A percentile compares a stretch with the other conserved stretches of the same genome.
Evolutionary conservation across 2,113 vertebrate genomes (phyloP).

Genomic region (Phrynocephalus versicolor): DNA sequence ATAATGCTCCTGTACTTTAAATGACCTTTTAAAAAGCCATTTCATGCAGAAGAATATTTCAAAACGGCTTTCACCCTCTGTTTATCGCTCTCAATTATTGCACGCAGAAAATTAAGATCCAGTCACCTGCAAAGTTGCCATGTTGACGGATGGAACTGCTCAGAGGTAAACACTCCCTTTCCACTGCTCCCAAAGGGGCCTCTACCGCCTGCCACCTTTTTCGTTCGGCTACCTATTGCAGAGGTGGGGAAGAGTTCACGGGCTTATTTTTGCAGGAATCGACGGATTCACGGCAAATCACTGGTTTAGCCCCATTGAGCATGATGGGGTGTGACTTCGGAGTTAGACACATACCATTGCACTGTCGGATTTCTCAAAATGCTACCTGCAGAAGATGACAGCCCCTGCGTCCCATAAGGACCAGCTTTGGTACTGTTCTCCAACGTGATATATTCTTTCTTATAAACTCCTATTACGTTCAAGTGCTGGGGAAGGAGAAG

Average conservation of each 20-base stretch:
- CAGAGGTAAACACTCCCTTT: background rate
- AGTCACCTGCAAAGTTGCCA: background rate
- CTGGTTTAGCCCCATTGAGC: background rate
- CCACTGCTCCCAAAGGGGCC: background rate
- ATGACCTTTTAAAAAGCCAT: slow-evolving; percentile 14
- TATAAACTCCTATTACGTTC: background rate
- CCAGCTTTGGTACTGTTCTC: too few relatives aligned
- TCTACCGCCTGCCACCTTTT: background rate
- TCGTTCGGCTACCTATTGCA: background rate
- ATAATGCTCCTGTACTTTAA: slow-evolving; percentile 16
- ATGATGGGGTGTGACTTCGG: background rate
- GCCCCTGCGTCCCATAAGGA: background rate
- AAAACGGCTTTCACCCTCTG: background rate
- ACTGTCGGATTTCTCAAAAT: background rate
- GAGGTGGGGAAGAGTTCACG: background rate
- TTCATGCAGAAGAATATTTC: slow-evolving; percentile 21
- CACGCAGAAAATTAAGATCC: slow-evolving; percentile 20
- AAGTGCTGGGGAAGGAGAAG: background rate
- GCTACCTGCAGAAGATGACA: background rate
- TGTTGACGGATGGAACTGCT: background rate
- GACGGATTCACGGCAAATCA: background rate
- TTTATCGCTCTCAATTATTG: background rate
- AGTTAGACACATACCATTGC: background rate
- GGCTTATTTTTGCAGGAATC: background rate
- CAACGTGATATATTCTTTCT: background rate